Conservation (phyloP, 2,797 vertebrate genomes). For the Lithobates sylvaticus region DNA sequence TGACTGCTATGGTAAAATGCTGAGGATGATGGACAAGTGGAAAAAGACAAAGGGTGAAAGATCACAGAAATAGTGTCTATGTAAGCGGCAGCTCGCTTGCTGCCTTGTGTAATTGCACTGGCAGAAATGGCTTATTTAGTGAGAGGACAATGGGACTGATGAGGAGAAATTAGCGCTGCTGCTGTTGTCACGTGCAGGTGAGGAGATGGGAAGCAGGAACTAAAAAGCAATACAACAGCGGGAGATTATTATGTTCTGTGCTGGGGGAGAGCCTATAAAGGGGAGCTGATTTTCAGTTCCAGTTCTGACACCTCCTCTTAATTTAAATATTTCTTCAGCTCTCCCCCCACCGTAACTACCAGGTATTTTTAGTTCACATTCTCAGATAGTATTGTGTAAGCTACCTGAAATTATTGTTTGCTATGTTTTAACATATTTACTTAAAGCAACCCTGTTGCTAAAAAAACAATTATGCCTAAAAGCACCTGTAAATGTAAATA, state of each 20-base stretch:
- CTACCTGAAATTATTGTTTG: too few species aligned
- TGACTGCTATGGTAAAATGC: background rate
- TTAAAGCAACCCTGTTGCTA: too few species aligned
- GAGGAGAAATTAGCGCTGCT: conserved; percentile 51
- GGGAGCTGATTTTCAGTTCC: background rate
- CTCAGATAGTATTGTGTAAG: too few species aligned
- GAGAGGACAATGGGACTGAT: conserved; percentile 55
- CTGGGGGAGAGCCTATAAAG: background rate
- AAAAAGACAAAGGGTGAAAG: conserved; percentile 1
- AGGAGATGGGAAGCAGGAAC: conserved; percentile 16
- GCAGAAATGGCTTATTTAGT: conserved; percentile 39
- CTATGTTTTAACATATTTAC: too few species aligned
- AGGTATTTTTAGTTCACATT: too few species aligned
- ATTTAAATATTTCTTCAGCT: background rate
- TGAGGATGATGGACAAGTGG: conserved; percentile 3
- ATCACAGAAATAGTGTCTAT: conserved; percentile 4
- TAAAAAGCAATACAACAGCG: conserved; percentile 37
- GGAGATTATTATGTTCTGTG: conserved; percentile 16
- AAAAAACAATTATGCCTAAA: too few species aligned
- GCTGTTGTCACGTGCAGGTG: conserved; percentile 43
- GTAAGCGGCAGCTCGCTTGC: background rate
- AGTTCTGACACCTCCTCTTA: conserved; percentile 10
- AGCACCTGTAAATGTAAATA: too few species aligned
- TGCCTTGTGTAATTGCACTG: conserved; percentile 29
- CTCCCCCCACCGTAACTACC: background rate